Evolutionary conservation across 2,888 invertebrate species (phyloP).

Genomic region (Callinectes sapidus): DNA sequence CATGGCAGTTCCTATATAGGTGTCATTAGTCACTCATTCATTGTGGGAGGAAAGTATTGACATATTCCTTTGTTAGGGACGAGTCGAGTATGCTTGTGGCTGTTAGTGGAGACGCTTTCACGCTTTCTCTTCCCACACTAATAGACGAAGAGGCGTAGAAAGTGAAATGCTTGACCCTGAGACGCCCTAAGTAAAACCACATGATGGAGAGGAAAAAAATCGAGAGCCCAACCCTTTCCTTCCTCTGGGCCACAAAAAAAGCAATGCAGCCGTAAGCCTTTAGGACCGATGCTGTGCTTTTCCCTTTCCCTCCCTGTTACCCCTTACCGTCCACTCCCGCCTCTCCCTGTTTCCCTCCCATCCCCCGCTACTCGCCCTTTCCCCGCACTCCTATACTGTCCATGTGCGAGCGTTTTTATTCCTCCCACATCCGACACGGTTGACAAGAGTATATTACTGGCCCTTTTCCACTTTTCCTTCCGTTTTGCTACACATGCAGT

Average conservation of each 20-base stretch:
- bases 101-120: neutral
- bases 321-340: neutral
- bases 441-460: conserved; percentile 35
- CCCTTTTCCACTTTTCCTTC: neutral
- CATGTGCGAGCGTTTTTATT: conserved; percentile 38
- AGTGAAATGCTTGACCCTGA: conserved; percentile 28
- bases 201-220: neutral
- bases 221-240: conserved; percentile 47
- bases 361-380: neutral
- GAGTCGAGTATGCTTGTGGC: neutral
- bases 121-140: neutral
- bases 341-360: neutral
- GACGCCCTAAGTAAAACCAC: neutral
- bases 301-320: neutral
- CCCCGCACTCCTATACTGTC: conserved; percentile 6
- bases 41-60: neutral
- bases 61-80: neutral
- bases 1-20: neutral
- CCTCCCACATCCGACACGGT: conserved; percentile 48
- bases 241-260: conserved; percentile 44
- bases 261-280: conserved; percentile 57
- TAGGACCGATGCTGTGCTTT: conserved; percentile 23
- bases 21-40: neutral
- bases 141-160: conserved; percentile 23
- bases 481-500: neutral